Base-by-base conservation (phyloP, 2,888 invertebrate genomes). In the Drosophila limbata region DNA sequence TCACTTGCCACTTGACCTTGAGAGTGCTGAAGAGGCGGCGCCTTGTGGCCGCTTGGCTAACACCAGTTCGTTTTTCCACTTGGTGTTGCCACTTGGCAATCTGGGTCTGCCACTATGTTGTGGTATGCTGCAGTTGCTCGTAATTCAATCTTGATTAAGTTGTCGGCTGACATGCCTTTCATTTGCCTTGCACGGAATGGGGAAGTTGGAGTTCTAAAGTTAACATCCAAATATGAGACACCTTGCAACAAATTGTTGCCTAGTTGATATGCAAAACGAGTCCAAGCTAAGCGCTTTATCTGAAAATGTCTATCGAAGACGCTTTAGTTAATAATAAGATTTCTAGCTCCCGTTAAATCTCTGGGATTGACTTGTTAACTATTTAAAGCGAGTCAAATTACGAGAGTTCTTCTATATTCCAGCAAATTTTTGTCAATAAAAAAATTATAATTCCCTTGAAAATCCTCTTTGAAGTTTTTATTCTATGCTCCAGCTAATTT, bases 1-100 rank as follows among this genome's bases (percentile, higher is more conserved):
- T 83, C 88, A 81, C 88, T 83, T 73, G 82, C 64, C 81, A 80
- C 81, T 85, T 84, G 84, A 84, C 84, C 84, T 84, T 88, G 86
- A 75, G 62, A 59, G 39, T 11, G 39, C 9, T 40, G 63, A 45
- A 47, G 51, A 52, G 31, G 50, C 59, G 33, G 11, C 31, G 51
- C 61, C 51, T 50, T 59, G 44, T 45, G 65, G 59, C 48, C 42
- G 33, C 28, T 61, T 61, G 39, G 28, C 17, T 44, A 42, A 25
- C 35, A 44, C 10, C 63, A 63, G 19, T 56, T 56, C 48, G 55
- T 62, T 62, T 45, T 37, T 11, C 17, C 21, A 28, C 28, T 28
- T 28, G 28, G 15, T 47, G 28, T 42, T 15, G 40, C 15, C 8
- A 28, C 28, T 53, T 40, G 15, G 45, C 21, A 19, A 8, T 35